Conservation (phyloP, 2,113 vertebrate genomes). For the Rattus rattus region DNA sequence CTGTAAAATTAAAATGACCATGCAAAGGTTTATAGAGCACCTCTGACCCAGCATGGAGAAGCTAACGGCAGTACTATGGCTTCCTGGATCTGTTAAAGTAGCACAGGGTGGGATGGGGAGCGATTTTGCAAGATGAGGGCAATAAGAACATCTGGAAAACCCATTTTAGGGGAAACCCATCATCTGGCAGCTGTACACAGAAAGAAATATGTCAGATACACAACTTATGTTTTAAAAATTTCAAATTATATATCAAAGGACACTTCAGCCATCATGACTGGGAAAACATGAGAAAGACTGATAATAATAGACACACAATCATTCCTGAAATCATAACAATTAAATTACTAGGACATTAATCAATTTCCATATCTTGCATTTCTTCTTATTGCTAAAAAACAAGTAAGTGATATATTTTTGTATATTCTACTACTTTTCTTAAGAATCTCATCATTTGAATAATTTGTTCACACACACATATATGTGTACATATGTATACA, state of each 20-base stretch:
- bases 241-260: background rate
- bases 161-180: background rate
- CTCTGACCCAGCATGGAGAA: constrained; percentile 61
- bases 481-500: background rate
- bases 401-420: background rate
- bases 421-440: background rate
- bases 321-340: background rate
- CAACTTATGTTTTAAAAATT: constrained; percentile 50
- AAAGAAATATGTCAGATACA: constrained; percentile 12
- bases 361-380: background rate
- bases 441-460: background rate
- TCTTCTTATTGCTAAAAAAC: background rate
- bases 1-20: constrained; percentile 80
- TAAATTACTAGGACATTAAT: background rate
- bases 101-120: background rate
- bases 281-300: background rate
- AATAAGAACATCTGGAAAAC: constrained; percentile 55
- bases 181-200: background rate
- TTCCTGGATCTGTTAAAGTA: constrained; percentile 65
- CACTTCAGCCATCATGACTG: background rate
- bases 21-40: constrained; percentile 69
- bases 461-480: background rate
- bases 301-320: constrained; percentile 10
- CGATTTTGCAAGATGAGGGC: constrained; percentile 41
- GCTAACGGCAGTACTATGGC: constrained; percentile 56